Evolutionary conservation across 2,888 invertebrate species (phyloP).

Genomic region (Drosophila nr. fundita): DNA sequence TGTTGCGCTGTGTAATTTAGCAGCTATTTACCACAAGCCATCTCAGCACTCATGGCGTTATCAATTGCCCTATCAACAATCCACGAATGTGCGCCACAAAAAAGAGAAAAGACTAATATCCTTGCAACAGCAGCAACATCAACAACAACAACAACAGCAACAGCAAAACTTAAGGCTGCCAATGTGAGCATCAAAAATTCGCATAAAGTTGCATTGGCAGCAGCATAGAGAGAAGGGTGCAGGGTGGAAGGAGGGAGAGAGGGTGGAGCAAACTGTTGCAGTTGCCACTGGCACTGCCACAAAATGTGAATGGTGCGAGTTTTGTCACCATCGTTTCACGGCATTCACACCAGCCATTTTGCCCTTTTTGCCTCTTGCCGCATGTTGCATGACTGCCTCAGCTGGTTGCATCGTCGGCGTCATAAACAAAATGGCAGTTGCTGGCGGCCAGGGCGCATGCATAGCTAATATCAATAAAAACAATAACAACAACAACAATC

Average conservation of each 20-base stretch:
- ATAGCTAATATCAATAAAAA: slow-evolving; percentile 78
- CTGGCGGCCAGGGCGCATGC: slow-evolving; percentile 59
- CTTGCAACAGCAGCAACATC: slow-evolving; percentile 1
- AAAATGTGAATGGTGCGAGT: slow-evolving; percentile 33
- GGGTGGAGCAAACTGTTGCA: slow-evolving; percentile 15
- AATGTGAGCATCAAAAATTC: slow-evolving; percentile 44
- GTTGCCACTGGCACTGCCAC: slow-evolving; percentile 33
- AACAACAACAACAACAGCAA: slow-evolving; percentile 23
- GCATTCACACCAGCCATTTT: slow-evolving; percentile 15
- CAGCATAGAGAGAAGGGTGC: background rate
- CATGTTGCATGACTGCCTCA: slow-evolving; percentile 36
- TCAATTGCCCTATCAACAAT: slow-evolving; percentile 50
- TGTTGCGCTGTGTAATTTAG: slow-evolving; percentile 3
- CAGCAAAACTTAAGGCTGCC: slow-evolving; percentile 25
- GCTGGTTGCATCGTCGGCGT: slow-evolving; percentile 70
- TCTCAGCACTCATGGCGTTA: slow-evolving; percentile 15
- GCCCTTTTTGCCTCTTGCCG: background rate
- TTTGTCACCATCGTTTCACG: slow-evolving; percentile 48
- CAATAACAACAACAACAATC: slow-evolving; percentile 56
- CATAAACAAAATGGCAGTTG: slow-evolving; percentile 81
- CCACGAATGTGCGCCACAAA: slow-evolving; percentile 28
- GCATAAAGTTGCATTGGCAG: slow-evolving; percentile 70
- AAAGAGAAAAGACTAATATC: background rate
- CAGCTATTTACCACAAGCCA: slow-evolving; percentile 4
- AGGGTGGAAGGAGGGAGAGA: background rate